phyloP scores from a whole-genome alignment of 2,113 vertebrate species.

The Atrichornis clamosus region DNA sequence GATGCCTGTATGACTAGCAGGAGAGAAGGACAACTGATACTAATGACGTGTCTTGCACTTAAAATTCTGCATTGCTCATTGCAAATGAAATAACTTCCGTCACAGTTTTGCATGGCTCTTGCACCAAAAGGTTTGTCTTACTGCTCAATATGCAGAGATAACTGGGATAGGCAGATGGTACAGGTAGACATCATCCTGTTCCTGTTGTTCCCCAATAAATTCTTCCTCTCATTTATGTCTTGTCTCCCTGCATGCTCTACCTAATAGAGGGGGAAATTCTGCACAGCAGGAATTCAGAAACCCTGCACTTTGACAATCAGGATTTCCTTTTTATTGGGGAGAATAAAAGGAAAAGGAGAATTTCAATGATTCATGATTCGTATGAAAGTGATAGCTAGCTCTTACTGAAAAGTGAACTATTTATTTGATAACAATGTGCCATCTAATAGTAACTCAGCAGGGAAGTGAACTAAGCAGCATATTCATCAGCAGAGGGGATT shows the following conservation, averaged over 20 bases:
- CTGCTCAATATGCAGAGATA: neutral
- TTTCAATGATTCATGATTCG: neutral
- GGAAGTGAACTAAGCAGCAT: conserved; percentile 41
- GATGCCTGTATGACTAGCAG: neutral
- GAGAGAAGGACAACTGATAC: neutral
- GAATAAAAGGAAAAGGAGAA: neutral
- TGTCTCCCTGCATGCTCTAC: neutral
- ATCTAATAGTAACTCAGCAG: conserved; percentile 31
- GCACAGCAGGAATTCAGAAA: neutral
- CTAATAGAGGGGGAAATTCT: neutral
- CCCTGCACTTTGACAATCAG: neutral
- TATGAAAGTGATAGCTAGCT: neutral
- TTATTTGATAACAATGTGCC: conserved; percentile 46
- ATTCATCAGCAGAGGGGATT: conserved; percentile 44
- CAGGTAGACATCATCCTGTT: neutral
- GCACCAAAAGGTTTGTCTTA: neutral
- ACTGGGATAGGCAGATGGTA: neutral
- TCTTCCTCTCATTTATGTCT: neutral
- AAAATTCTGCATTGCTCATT: neutral
- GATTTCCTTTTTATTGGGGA: neutral
- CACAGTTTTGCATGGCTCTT: neutral
- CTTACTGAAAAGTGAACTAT: conserved; percentile 11
- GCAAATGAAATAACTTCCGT: neutral
- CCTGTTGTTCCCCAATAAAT: neutral
- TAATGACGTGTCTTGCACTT: neutral